Base-by-base conservation (phyloP, 2,797 vertebrate species). In the Coluber constrictor region DNA sequence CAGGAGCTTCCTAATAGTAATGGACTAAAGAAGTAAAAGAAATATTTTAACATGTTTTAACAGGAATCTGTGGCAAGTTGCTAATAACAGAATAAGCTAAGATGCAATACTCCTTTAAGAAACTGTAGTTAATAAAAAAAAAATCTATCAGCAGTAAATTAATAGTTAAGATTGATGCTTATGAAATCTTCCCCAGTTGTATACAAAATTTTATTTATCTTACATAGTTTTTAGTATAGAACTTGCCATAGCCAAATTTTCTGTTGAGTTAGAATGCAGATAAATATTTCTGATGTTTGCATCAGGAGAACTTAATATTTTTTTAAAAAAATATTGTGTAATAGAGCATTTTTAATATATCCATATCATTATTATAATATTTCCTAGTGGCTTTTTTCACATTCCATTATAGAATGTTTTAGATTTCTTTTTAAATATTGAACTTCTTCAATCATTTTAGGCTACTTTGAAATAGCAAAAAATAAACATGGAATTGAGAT, bases 111-210 rank as follows among this genome's bases (percentile, higher is more conserved):
- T 92, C 32, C 4, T 94, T 90, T 95, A 91, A 90, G 92, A 94
- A 96, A 95, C 79, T 90, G 90, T 79, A 95, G 63, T 90, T 96
- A 94, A 95, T 92, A 95, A 94, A 95, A 96, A 96, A 95, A 93
- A n/a, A n/a, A n/a, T 93, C 90, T 87, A 61, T 95, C 94, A 93
- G 87, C 92, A 90, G 93, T 89, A 96, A n/a, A 3, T 95, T 96
- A 93, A 94, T 93, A 92, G 95, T 92, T 93, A 92, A 27, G 32
- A 27, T 29, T 25, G 10, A 79, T 56, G 23, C 4, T 79, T 90
- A 43, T 79, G 12, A 55, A 90, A 90, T n/a, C 63, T 18, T 32
- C 20, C 32, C 79, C 23, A 29, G 3, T 90, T 79, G n/a, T 90
- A 12, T 37, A 74, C 66, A 13, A 37, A 4, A 79, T 9, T 74